Base-by-base conservation (phyloP, 1,140 invertebrate species). In the Drosophila lowei region DNA sequence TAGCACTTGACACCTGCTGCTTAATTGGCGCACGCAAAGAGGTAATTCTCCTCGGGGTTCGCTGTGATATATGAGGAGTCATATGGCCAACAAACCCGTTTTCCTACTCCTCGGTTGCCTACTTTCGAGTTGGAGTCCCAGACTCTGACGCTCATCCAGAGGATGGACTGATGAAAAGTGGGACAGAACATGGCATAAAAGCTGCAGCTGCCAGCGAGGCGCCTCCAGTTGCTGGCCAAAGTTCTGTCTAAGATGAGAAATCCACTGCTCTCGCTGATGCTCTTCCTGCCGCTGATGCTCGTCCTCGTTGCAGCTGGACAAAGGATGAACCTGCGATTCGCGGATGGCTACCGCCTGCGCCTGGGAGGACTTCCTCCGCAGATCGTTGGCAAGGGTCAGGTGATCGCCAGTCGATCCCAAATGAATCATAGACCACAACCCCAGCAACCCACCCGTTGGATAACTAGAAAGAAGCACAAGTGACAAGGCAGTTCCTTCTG, bases 221-320 rank as follows among this genome's bases (percentile, higher is more conserved):
- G 42, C 38, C 41, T 70, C 58, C 79, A 81, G 73, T 63, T 34
- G 15, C 16, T 56, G 38, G 7, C 21, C 53, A 48, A 72, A 76
- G 63, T 81, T 81, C 79, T 81, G 21, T 43, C 47, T 68, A 70
- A 59, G 73, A 81, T 81, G 79, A 52, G 57, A 60, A 11, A 53
- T 47, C 46, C 72, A 60, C 15, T 57, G 56, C 42, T 65, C 25
- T 30, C 30, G 0, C 44, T 58, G 21, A 13, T 58, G 13, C n/a
- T 70, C 9, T 1, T 64, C 7, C 7, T 55, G n/a, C 43, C 65
- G 34, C 23, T 57, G 13, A 6, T 64, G 7, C 13, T 74, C 18
- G 11, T 54, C 0, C 6, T 50, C 9, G 42, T 49, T 30, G 38
- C 41, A 18, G 34, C 21, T 21, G 53, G 23, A 38, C 38, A 63